Evolutionary conservation across 1,140 invertebrate species (phyloP), one percentile per base, ranked within the genome.

Genomic region (Heterodera carotae): DNA sequence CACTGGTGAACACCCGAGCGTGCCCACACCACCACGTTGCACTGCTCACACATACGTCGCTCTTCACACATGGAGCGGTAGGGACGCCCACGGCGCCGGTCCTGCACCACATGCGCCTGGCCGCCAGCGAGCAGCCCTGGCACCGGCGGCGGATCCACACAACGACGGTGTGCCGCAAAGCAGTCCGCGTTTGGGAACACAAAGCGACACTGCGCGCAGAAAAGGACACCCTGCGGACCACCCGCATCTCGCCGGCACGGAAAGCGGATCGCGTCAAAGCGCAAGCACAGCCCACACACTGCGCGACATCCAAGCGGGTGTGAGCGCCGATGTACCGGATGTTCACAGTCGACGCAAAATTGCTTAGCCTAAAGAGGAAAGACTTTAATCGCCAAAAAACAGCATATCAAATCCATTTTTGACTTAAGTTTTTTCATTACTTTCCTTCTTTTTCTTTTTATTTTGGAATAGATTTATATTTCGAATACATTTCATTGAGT

Each of bases 21-120:
- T 15, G 62, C 33, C 62, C 62, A 66, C 25, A 66, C 62, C 62
- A 66, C 62, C 22, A 29, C 29, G 27, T 34, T 34, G 62, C 62
- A 66, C 10, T 15, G n/a, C 5, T 8, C 27, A 18, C 62, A 66
- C 62, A 66, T 7, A 7, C 62, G 33, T 15, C 62, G 6, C 27
- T 66, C 29, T 22, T 66, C 62, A 34, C 62, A 66, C 62, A 66
- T 66, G 8, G 62, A 66, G 25, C 62, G 62, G 29, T 66, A n/a
- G 22, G 62, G 2, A 22, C 62, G 62, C 0, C 62, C 62, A 27
- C n/a, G 12, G 27, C 62, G 62, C 25, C 62, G 62, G 62, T 66
- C 62, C 12, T 18, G 8, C 48, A 53, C 0, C 15, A 18, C 48
- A 18, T 0, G 8, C 6, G 0, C 29, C n/a, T 10, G 15, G 27